phyloP scores from a whole-genome alignment of 2,797 vertebrate species.

The Acanthopagrus latus region DNA sequence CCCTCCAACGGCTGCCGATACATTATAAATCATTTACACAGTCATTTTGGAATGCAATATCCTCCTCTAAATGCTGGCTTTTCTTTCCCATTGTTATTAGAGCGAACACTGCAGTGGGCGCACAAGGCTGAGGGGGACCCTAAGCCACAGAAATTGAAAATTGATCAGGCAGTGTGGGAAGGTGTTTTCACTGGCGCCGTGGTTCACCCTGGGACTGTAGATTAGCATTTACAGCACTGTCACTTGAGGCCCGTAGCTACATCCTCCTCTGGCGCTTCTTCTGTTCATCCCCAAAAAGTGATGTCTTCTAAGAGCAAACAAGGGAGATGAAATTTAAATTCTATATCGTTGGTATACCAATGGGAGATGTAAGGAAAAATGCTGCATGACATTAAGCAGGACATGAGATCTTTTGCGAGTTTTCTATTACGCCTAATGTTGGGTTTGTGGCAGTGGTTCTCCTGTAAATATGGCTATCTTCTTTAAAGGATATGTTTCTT shows the following conservation, averaged over 20 bases:
- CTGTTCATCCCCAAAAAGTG: constrained; percentile 64
- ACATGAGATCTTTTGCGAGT: constrained; percentile 43
- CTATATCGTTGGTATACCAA: constrained; percentile 55
- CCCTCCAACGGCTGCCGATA: constrained; percentile 74
- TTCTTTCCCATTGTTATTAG: constrained; percentile 83
- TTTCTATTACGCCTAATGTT: constrained; percentile 19
- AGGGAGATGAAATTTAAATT: constrained; percentile 67
- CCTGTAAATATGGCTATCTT: constrained; percentile 24
- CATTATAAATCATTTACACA: constrained; percentile 89
- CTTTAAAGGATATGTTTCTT: not conserved
- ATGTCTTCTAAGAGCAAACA: constrained; percentile 65
- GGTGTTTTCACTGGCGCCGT: constrained; percentile 64
- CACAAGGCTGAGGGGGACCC: constrained; percentile 68
- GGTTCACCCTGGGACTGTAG: constrained; percentile 64
- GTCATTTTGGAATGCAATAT: constrained; percentile 86
- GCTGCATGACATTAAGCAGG: constrained; percentile 48
- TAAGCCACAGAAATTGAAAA: constrained; percentile 87
- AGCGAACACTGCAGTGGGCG: constrained; percentile 63
- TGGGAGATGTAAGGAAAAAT: constrained; percentile 43
- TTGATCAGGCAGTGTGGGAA: constrained; percentile 82
- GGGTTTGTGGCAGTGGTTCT: constrained; percentile 23
- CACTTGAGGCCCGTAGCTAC: constrained; percentile 59
- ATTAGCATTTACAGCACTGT: constrained; percentile 83
- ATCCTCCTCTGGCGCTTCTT: constrained; percentile 21
- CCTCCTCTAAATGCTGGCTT: constrained; percentile 81